A percentile compares a stretch with the other conserved stretches of the same genome.
Conservation (phyloP, 2,888 invertebrate genomes). For the Siphlonurus alternatus region DNA sequence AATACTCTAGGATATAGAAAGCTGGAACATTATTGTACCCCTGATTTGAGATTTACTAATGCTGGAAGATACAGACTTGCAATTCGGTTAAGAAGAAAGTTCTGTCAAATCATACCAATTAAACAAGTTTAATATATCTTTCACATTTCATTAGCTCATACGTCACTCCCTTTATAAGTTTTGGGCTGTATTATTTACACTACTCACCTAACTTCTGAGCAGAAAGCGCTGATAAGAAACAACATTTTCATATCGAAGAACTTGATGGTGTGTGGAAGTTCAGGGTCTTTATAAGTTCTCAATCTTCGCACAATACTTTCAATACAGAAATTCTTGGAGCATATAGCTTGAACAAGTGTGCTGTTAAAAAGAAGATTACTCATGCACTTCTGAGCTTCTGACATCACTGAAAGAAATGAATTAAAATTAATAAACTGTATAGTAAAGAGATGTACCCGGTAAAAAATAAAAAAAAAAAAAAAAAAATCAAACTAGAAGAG, state of each 20-base stretch:
- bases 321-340: slow-evolving; percentile 42
- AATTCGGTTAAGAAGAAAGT: no score
- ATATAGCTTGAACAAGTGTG: slow-evolving; percentile 38
- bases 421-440: not conserved
- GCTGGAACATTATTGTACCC: no score
- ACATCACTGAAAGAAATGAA: slow-evolving; percentile 29
- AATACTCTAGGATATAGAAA: no score
- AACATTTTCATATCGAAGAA: slow-evolving; percentile 76
- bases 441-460: slow-evolving; percentile 8
- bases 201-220: slow-evolving; percentile 39
- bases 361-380: slow-evolving; percentile 79
- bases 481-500: no score
- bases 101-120: no score
- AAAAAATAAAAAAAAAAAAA: no score
- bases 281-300: slow-evolving; percentile 44
- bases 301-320: slow-evolving; percentile 57
- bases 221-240: slow-evolving; percentile 75
- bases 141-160: no score
- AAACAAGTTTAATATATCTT: slow-evolving; percentile 5
- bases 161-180: no score
- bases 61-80: no score
- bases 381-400: slow-evolving; percentile 74
- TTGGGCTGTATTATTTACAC: no score
- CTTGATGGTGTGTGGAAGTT: slow-evolving; percentile 52
- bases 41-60: no score